Evolutionary conservation across 2,113 vertebrate species (phyloP).

Genomic region (Callopanchax toddi): DNA sequence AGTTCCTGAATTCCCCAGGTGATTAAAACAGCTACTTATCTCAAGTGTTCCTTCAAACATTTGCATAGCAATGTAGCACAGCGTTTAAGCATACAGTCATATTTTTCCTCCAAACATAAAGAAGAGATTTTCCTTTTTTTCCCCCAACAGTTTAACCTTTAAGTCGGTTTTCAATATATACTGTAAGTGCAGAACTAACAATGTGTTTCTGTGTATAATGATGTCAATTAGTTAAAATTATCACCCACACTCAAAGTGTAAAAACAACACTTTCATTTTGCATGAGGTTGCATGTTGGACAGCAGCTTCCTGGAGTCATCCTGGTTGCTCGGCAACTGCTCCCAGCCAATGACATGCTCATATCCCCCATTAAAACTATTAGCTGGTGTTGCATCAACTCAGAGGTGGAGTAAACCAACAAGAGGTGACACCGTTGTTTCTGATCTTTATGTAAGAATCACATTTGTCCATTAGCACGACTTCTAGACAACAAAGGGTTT

Average conservation of each 20-base stretch:
- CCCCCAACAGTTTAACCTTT: neutral
- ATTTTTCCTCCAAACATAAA: neutral
- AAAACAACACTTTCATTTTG: conserved; percentile 14
- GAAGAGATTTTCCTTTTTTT: no score
- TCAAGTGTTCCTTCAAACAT: conserved; percentile 6
- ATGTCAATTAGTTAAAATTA: neutral
- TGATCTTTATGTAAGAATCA: fast-evolving
- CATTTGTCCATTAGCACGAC: neutral
- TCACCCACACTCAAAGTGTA: neutral
- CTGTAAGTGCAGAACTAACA: neutral
- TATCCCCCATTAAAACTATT: neutral
- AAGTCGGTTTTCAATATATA: neutral
- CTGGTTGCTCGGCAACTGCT: conserved; percentile 26
- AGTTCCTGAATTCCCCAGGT: conserved; percentile 35
- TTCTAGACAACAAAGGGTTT: no score
- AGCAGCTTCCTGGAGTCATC: conserved; percentile 10
- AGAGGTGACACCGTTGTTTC: conserved; percentile 1
- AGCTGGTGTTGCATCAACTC: neutral
- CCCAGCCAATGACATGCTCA: neutral
- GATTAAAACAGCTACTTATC: conserved; percentile 29
- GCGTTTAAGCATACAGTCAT: neutral
- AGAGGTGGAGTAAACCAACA: conserved; percentile 10
- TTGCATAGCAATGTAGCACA: neutral
- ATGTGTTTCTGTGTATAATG: neutral
- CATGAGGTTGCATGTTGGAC: conserved; percentile 14